Evolutionary conservation across 2,888 invertebrate species (phyloP).

Genomic region (Pycnomerus fuliginosus): DNA sequence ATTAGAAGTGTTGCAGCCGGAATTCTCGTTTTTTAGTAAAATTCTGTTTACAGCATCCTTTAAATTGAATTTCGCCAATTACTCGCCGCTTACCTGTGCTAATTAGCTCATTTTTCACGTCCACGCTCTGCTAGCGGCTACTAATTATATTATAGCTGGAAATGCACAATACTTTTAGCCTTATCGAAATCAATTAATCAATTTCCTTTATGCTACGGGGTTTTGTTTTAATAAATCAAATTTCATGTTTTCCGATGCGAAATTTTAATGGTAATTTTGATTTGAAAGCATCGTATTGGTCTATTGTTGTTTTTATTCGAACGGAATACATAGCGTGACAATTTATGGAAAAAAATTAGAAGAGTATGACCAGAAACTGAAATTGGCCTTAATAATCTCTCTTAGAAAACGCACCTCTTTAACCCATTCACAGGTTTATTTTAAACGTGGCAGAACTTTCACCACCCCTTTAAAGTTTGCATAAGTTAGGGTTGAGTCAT

Average conservation of each 20-base stretch:
- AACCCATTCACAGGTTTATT: slow-evolving; percentile 35
- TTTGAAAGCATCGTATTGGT: too few relatives aligned
- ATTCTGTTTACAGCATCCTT: slow-evolving; percentile 6
- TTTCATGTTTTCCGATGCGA: too few relatives aligned
- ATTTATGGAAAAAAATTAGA: too few relatives aligned
- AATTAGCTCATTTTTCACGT: slow-evolving; percentile 16
- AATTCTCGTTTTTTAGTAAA: too few relatives aligned
- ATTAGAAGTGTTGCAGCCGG: too few relatives aligned
- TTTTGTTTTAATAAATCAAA: too few relatives aligned
- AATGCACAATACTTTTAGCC: too few relatives aligned
- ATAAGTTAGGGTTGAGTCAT: slow-evolving; percentile 43
- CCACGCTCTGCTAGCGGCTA: slow-evolving; percentile 13
- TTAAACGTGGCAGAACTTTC: slow-evolving; percentile 42
- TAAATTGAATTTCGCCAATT: slow-evolving; percentile 17
- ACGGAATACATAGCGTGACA: too few relatives aligned
- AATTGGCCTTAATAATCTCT: slow-evolving; percentile 27
- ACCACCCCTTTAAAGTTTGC: slow-evolving; percentile 46
- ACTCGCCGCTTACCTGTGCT: slow-evolving; percentile 14
- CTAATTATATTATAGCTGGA: slow-evolving; percentile 10
- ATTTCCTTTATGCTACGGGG: too few relatives aligned
- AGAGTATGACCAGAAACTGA: slow-evolving; percentile 16
- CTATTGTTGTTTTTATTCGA: too few relatives aligned
- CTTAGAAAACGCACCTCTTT: slow-evolving; percentile 20
- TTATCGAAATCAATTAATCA: too few relatives aligned
- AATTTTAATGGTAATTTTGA: too few relatives aligned